phyloP scores from a whole-genome alignment of 2,113 vertebrate species.

The Antechinus flavipes region DNA sequence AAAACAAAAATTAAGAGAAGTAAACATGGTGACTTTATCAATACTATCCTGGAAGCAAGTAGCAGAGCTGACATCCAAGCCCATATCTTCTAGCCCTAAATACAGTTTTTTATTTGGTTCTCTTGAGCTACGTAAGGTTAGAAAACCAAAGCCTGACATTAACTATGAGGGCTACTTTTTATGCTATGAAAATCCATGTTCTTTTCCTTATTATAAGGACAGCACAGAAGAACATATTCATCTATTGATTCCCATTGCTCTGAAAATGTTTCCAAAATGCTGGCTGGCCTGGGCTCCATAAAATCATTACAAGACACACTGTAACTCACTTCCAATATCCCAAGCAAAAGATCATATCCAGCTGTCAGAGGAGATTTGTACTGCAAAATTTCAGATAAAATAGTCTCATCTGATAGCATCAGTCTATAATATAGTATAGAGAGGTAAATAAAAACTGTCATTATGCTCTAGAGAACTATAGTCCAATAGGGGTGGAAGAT shows the following conservation, averaged over 20 bases:
- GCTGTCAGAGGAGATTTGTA: constrained; percentile 69
- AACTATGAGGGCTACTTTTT: background rate
- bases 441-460: constrained; percentile 54
- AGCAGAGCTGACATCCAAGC: background rate
- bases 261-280: constrained; percentile 63
- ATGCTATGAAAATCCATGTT: background rate
- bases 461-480: constrained; percentile 33
- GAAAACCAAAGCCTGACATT: background rate
- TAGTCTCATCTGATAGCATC: constrained; percentile 49
- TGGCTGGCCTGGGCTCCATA: constrained; percentile 38
- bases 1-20: background rate
- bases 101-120: background rate
- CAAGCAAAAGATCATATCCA: constrained; percentile 65
- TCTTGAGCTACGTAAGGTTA: background rate
- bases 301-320: constrained; percentile 63
- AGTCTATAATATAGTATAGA: background rate
- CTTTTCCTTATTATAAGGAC: background rate
- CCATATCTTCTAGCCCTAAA: background rate
- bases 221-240: background rate
- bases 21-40: background rate
- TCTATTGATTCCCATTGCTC: background rate
- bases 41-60: background rate
- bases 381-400: constrained; percentile 54
- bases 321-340: constrained; percentile 61
- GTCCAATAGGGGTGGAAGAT: constrained; percentile 37